A percentile compares a stretch with the other conserved stretches of the same genome.
phyloP scores from a whole-genome alignment of 1,140 invertebrate species.

The Yoshiicerus persimilis region DNA sequence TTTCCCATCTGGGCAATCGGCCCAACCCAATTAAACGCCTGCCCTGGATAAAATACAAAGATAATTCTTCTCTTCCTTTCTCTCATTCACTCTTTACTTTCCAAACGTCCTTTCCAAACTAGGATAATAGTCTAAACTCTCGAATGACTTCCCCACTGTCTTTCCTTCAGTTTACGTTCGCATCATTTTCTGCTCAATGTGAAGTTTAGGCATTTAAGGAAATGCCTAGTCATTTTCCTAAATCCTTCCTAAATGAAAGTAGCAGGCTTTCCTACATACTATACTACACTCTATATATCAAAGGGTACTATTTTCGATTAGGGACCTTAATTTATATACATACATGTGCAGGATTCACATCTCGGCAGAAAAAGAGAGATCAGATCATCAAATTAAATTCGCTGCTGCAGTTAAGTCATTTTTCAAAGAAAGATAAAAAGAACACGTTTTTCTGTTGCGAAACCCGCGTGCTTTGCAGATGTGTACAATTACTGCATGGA shows the following conservation, averaged over 20 bases:
- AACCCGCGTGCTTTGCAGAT: not conserved
- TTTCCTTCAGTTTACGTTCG: not conserved
- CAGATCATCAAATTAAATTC: not conserved
- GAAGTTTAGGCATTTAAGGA: no score
- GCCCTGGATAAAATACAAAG: conserved; percentile 14
- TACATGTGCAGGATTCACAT: not conserved
- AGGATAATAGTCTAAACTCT: conserved; percentile 1
- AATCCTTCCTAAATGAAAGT: no score
- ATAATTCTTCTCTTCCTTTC: not conserved
- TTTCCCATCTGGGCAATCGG: conserved; percentile 36
- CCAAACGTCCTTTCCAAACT: not conserved
- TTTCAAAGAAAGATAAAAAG: not conserved
- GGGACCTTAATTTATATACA: not conserved
- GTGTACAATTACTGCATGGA: not conserved
- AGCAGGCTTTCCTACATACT: not conserved
- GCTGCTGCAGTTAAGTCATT: not conserved
- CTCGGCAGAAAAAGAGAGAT: not conserved
- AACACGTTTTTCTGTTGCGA: not conserved
- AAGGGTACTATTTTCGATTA: not conserved
- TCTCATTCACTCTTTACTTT: not conserved
- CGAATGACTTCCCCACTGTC: not conserved
- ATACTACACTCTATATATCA: not conserved
- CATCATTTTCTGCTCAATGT: no score
- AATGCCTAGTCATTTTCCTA: no score
- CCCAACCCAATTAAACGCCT: conserved; percentile 36